These are phyloP conservation scores for Ichneumoninae sp. DNA, from an alignment of 2,888 invertebrate species.

Conservation along the genomic window DNA sequence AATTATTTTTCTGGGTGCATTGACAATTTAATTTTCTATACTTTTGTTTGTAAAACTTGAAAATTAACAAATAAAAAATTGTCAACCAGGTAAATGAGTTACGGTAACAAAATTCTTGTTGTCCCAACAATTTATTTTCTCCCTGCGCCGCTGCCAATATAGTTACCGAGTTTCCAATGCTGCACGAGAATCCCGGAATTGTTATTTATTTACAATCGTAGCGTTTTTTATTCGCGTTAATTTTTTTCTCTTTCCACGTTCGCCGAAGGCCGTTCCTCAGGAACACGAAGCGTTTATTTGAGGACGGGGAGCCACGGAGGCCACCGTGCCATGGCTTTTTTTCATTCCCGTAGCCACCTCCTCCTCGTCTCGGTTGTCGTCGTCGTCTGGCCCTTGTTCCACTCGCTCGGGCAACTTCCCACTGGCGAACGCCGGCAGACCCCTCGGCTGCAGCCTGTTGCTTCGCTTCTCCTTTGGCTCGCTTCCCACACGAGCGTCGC, in stretches of 20 bases:
- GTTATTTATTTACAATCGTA: no score
- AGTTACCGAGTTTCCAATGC: no score
- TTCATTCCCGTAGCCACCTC: slow-evolving; percentile 41
- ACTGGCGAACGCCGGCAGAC: slow-evolving; percentile 64
- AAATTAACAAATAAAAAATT: no score
- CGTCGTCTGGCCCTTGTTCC: slow-evolving; percentile 62
- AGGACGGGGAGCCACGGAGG: slow-evolving; percentile 44
- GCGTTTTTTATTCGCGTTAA: no score
- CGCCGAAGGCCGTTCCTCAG: slow-evolving; percentile 31
- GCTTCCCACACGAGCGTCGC: slow-evolving; percentile 76
- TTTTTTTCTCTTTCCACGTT: slow-evolving; percentile 9
- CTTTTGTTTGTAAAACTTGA: no score
- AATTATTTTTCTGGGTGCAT: no score
- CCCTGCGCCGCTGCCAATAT: no score
- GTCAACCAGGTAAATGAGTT: no score
- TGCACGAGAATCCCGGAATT: no score
- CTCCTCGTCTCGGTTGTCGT: slow-evolving; percentile 24
- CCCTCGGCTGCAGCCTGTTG: slow-evolving; percentile 75
- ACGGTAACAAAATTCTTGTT: no score
- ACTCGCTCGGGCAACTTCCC: slow-evolving; percentile 72
- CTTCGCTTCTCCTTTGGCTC: slow-evolving; percentile 73
- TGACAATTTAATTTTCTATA: no score
- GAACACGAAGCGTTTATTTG: slow-evolving; percentile 51
- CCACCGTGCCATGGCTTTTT: slow-evolving; percentile 56
- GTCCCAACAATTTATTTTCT: no score